Evolutionary conservation across 2,797 vertebrate species (phyloP), one percentile per base, ranked within the genome.

Genomic region (Pristis pectinata): DNA sequence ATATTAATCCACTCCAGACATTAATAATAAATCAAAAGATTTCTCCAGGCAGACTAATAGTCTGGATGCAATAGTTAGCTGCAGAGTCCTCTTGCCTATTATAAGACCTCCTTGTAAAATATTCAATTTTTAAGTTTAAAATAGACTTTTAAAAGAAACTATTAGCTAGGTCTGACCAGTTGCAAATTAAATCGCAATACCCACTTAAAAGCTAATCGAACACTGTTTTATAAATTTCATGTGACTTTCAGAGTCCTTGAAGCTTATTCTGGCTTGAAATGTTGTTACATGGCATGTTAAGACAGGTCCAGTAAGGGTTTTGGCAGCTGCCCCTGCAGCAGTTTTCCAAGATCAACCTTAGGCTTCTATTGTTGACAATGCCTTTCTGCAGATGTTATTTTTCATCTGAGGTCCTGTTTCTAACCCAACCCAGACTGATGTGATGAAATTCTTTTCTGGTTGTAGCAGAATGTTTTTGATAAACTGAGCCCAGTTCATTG

Each of bases 51-150:
- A 34, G 37, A 80, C 41, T 80, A 44, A 80, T 44, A 44, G 79
- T 44, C 79, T 44, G 17, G 79, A 19, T 80, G 37, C 79, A 80
- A 44, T 8, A 44, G 41, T 44, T 1, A 7, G 2, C 41, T 6
- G 80, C 79, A 80, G 79, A 22, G 37, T 22, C 80, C 2, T 3
- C 41, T 80, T 41, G 79, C 37, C 44, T 80, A 19, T 80, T 80
- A 34, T 80, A 80, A 44, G 79, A 22, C 17, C 44, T 80, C 41
- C n/a, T 41, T 13, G n/a, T 1, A 17, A 41, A 79, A 41, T 79
- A 76, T 37, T 77, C 34, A n/a, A 79, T 79, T 79, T 79, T 79
- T 44, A n/a, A 79, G n/a, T 79, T 79, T n/a, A 79, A 77, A 79
- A 79, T 79, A 9, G 76, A 37, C n/a, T 77, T 34, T 22, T 37